Evolutionary conservation across 2,888 invertebrate species (phyloP), one percentile per base, ranked within the genome.

Genomic region (Caenorhabditis plicata): DNA sequence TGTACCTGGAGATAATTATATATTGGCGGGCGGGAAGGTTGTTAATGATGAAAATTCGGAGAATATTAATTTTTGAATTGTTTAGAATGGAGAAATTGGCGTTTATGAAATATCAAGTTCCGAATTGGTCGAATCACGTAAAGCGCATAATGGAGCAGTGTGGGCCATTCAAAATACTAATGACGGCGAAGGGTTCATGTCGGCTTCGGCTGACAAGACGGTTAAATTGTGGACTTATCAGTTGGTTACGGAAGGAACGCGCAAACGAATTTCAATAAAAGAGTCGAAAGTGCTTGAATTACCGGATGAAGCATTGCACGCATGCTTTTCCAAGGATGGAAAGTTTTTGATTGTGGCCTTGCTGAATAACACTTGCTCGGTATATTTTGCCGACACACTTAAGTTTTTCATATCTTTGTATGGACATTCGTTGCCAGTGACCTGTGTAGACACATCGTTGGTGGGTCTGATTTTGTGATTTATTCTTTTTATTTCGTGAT

Each of bases 201-300:
- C 91, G 2, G 93, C 92, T 1, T 89, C 93, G 49, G 89, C 88
- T 1, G 95, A 96, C 81, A 88, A 89, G 64, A 89, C 89, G 0
- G 89, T 94, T 0, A 93, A 92, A 82, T 88, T 94, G 74, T 96
- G 95, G 95, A 88, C 88, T 52, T 94, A 93, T 81, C 91, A 93
- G 81, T 85, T 93, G 9, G 61, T 68, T 3, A 66, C 63, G 1
- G 68, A 68, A 46, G 68, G 68, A 26, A 63, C 68, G 7, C 27
- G 83, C 40, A 83, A 82, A 68, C 75, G 80, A 13, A 69, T 85
- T 29, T 81, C 82, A 1, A 63, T 85, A 29, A 82, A 90, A 1
- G 91, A 92, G 77, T 87, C 87, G 26, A 87, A 89, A 67, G 91
- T 91, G 0, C 82, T 96, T 19, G 88, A 91, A 81, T 82, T 95